Conservation (phyloP, 2,797 vertebrate genomes). For the Sciurus vulgaris region DNA sequence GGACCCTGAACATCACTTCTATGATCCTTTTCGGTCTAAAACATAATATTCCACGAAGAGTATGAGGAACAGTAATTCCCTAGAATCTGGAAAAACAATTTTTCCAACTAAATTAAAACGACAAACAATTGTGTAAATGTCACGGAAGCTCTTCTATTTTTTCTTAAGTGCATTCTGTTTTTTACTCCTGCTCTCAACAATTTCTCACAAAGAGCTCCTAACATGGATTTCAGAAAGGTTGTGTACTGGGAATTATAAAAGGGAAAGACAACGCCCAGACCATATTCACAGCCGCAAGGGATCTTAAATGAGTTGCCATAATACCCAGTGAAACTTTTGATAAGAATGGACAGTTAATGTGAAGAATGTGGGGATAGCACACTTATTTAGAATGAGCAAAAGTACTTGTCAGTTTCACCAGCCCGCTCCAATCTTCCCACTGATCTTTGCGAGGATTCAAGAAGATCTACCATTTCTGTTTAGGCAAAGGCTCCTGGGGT, state of each 20-base stretch:
- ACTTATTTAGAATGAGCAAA: neutral
- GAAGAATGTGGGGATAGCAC: neutral
- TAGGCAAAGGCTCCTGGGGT: neutral
- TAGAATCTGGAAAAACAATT: conserved; percentile 34
- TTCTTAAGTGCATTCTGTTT: neutral
- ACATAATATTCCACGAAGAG: neutral
- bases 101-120: neutral
- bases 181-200: neutral
- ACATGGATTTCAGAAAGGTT: conserved; percentile 20
- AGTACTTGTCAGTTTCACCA: neutral
- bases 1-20: neutral
- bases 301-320: neutral
- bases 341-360: neutral
- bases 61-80: neutral
- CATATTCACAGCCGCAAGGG: neutral
- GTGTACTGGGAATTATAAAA: neutral
- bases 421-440: neutral
- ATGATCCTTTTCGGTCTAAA: neutral
- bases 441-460: neutral
- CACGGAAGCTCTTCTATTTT: neutral
- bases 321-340: neutral
- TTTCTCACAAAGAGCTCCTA: conserved; percentile 34
- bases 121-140: conserved; percentile 17
- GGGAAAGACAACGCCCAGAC: neutral
- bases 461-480: conserved; percentile 1